Base-by-base conservation (phyloP, 2,113 vertebrate species). In the Synodontis membranacea region DNA sequence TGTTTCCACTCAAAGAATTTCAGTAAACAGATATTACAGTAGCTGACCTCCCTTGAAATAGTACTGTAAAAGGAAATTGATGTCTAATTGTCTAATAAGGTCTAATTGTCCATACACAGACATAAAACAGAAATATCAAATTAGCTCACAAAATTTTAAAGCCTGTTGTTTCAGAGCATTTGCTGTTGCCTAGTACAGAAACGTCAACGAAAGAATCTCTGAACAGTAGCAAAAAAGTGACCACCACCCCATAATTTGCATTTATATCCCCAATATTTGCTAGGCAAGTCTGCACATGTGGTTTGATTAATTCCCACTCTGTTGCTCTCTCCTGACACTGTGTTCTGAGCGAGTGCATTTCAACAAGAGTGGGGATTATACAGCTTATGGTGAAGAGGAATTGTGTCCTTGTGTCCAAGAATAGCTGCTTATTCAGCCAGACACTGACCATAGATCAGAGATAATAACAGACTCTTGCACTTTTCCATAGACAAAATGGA, bases 311-410 rank as follows among this genome's bases (percentile, higher is more conserved):
- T 58, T 58, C 78, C 19, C 1, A 4, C 7, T 79, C 48, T 9
- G 7, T n/a, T 21, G n/a, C 46, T 23, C 58, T 42, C 52, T 39
- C 52, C n/a, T 58, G 52, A 58, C 31, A 5, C 54, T 28, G 52
- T 80, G 78, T 80, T 58, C 74, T 31, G 46, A 80, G 78, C 12
- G 37, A 80, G n/a, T 78, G 28, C 74, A n/a, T 19, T n/a, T 50
- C 46, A 0, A 78, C 28, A 78, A 8, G 54, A 80, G 78, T 23
- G 34, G 19, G 17, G 76, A 79, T 79, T 54, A 54, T 34, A 52
- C 48, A 54, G 31, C n/a, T 79, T 79, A 54, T 37, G 50, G 76
- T 12, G 78, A 80, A 14, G 34, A 80, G 23, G 52, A 82, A 82
- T 64, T 11, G 17, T 34, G 9, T 82, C 25, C 42, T 19, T 9